A percentile compares a stretch with the other conserved stretches of the same genome.
Conservation (phyloP, 2,797 vertebrate species). For the Xiphophorus birchmanni region DNA sequence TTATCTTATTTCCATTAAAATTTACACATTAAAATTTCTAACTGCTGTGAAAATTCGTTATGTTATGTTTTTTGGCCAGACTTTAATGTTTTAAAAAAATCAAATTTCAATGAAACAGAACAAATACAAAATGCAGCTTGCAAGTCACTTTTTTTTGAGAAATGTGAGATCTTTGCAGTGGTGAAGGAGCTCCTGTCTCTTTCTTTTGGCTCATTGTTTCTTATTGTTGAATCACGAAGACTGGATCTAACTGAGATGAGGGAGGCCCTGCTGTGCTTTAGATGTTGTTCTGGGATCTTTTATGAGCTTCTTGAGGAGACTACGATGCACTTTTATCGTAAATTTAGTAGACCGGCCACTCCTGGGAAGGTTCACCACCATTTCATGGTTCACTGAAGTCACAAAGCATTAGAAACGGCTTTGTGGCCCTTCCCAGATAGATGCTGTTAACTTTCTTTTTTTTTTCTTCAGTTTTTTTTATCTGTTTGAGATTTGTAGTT, state of each 20-base stretch:
- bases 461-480: not conserved
- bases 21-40: not conserved
- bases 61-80: not conserved
- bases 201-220: not conserved
- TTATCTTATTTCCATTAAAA: not conserved
- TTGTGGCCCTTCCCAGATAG: not conserved
- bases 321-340: not conserved
- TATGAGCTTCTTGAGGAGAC: not conserved
- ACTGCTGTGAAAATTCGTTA: not conserved
- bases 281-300: not conserved
- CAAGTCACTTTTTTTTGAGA: not conserved
- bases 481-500: not conserved
- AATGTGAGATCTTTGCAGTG: not conserved
- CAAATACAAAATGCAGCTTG: not conserved
- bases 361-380: not conserved
- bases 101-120: not conserved
- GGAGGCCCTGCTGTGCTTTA: not conserved
- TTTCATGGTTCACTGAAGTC: not conserved
- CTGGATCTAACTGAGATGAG: not conserved
- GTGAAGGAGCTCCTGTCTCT: not conserved
- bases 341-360: not conserved
- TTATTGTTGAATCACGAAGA: not conserved
- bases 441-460: not conserved
- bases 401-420: not conserved
- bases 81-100: not conserved